Base-by-base conservation (phyloP, 2,797 vertebrate genomes). In the Toxotes lorentzi region DNA sequence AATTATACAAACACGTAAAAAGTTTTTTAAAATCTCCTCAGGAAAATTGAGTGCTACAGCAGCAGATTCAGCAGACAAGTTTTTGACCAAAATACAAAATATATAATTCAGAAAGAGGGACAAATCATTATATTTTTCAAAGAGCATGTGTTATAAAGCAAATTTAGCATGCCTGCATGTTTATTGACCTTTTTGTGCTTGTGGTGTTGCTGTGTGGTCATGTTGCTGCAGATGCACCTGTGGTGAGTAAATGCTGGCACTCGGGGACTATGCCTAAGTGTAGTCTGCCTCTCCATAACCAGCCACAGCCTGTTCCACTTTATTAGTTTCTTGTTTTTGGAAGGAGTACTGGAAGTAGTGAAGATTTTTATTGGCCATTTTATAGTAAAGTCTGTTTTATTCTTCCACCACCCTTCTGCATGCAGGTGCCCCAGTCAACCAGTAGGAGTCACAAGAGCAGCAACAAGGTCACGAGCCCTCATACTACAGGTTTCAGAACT, bases 291-390 rank as follows among this genome's bases (percentile, higher is more conserved):
- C 61, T 56, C 35, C 34, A 64, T 23, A n/a, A 85, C 27, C 59
- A 30, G n/a, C 41, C 45, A 32, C 30, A 51, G 35, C 47, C 21
- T 38, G 19, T 34, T 50, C 13, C 40, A 57, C 21, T 81, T 79
- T 72, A 71, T 74, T 63, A 40, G 45, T 53, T 51, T 60, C 30
- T 53, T 48, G 19, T 76, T 73, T 82, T 35, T 54, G 30, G 43
- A 56, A 19, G 5, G 14, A 53, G 12, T 10, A 32, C 56, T 67
- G 19, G 40, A 51, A 12, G 35, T 11, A 21, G 21, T 41, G 17
- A 56, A 45, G 13, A 27, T 61, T 27, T 72, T 70, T 32, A 66
- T 12, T 24, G n/a, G 17, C 43, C 1, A 21, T 62, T 73, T 81
- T 23, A n/a, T 16, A 27, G 19, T 0, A 4, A 75, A 62, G 14